Evolutionary conservation across 1,140 invertebrate genomes (phyloP).

Genomic region (Drosophila oshimai): DNA sequence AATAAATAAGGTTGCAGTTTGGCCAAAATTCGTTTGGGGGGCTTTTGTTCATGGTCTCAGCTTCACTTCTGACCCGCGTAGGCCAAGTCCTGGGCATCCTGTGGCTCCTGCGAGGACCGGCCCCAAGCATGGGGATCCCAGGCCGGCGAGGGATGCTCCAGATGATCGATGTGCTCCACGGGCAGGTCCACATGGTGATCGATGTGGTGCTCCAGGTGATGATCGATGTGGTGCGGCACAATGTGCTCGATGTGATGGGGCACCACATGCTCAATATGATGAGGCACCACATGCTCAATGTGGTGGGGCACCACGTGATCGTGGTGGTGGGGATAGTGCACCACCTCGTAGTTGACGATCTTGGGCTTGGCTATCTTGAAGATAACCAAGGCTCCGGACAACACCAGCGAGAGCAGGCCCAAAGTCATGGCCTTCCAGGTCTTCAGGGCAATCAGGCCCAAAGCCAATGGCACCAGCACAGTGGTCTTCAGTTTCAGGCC

Average conservation of each 20-base stretch:
- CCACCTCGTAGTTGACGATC: slow-evolving; percentile 90
- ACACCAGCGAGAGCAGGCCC: slow-evolving; percentile 91
- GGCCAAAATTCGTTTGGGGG: slow-evolving; percentile 22
- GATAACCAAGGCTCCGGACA: slow-evolving; percentile 91
- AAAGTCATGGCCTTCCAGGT: slow-evolving; percentile 94
- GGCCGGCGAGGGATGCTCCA: slow-evolving; percentile 84
- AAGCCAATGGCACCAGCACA: slow-evolving; percentile 89
- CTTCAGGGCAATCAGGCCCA: slow-evolving; percentile 91
- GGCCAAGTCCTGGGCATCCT: slow-evolving; percentile 86
- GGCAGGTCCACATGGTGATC: slow-evolving; percentile 73
- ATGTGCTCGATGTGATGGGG: slow-evolving; percentile 83
- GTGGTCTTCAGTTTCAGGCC: slow-evolving; percentile 93
- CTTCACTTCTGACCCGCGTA: slow-evolving; percentile 85
- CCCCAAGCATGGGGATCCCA: slow-evolving; percentile 84
- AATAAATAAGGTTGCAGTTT: slow-evolving; percentile 58
- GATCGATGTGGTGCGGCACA: slow-evolving; percentile 86
- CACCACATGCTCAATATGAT: slow-evolving; percentile 73
- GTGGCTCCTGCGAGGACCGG: slow-evolving; percentile 74
- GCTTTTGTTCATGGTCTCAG: slow-evolving; percentile 11
- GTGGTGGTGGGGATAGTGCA: slow-evolving; percentile 89
- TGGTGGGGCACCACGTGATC: slow-evolving; percentile 82
- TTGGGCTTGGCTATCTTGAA: slow-evolving; percentile 93
- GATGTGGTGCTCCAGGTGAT: slow-evolving; percentile 82
- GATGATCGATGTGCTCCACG: slow-evolving; percentile 76
- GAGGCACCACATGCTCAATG: slow-evolving; percentile 83